phyloP scores from a whole-genome alignment of 2,113 vertebrate species.

The Trinectes maculatus region DNA sequence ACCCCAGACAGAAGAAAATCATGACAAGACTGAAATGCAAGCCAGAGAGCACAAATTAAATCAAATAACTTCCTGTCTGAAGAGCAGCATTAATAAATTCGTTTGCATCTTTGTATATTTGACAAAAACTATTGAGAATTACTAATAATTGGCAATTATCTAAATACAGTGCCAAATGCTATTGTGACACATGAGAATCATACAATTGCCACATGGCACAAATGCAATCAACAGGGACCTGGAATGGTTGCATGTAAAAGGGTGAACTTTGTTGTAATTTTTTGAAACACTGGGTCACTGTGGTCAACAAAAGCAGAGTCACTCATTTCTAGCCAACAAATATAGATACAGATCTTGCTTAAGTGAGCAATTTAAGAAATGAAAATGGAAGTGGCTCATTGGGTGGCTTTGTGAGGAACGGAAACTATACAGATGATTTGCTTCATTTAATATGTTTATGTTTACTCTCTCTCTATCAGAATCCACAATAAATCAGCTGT shows the following conservation, averaged over 20 bases:
- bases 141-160: no score
- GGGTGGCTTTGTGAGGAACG: no score
- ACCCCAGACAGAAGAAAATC: conserved; percentile 43
- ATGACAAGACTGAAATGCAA: conserved; percentile 53
- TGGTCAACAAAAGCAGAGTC: neutral
- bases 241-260: neutral
- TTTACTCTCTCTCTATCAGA: no score
- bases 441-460: no score
- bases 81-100: neutral
- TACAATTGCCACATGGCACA: neutral
- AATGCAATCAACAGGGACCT: neutral
- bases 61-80: conserved; percentile 30
- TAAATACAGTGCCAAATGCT: neutral
- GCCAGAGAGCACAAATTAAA: conserved; percentile 54
- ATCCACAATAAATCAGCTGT: no score
- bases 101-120: conserved; percentile 1
- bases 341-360: no score
- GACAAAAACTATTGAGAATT: neutral
- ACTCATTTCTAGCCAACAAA: neutral
- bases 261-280: neutral
- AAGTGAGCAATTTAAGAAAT: no score
- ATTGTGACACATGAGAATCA: neutral
- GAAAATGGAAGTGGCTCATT: no score
- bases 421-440: no score
- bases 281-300: neutral